Evolutionary conservation across 1,140 invertebrate genomes (phyloP), one percentile per base, ranked within the genome.

Genomic region (Brevipalpus yothersi): DNA sequence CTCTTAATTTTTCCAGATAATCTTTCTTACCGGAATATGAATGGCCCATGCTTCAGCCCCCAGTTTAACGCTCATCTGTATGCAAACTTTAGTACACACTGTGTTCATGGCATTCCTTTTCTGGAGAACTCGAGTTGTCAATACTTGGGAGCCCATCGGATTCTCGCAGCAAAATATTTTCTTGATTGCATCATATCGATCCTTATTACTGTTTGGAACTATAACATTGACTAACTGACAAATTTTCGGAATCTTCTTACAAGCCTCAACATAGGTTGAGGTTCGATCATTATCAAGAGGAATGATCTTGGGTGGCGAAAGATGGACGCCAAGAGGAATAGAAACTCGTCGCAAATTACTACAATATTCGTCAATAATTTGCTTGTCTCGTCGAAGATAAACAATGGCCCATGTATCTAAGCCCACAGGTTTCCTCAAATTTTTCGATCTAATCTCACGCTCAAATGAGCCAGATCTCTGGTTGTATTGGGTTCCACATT

Each of bases 31-130:
- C 15, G 78, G 77, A 43, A 78, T 74, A 15, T 67, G 60, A 10
- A 78, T 63, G 17, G 64, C 66, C 78, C 78, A 79, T 10, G 77
- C 69, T 57, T 76, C 75, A 58, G 76, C 78, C 56, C 77, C 78
- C 12, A 79, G 65, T 65, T 80, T 80, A 41, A 71, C 72, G 64
- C 77, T 77, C 41, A 80, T 76, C 66, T 80, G 78, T 41, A 80
- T 70, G 0, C 71, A 72, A 51, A 80, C 72, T 66, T 94, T 94
- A 0, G 86, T 89, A 0, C 83, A 83, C 43, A 93, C 81, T 76
- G 82, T 31, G 78, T 77, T 62, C 72, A 73, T 4, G 53, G 62
- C 0, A 77, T 62, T 61, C 23, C 79, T 77, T 63, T 73, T 74
- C 4, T 53, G 62, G 0, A 77, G 69, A 53, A 84, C 74, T 57